Conservation (phyloP, 2,797 vertebrate species). For the Acanthis flammea region DNA sequence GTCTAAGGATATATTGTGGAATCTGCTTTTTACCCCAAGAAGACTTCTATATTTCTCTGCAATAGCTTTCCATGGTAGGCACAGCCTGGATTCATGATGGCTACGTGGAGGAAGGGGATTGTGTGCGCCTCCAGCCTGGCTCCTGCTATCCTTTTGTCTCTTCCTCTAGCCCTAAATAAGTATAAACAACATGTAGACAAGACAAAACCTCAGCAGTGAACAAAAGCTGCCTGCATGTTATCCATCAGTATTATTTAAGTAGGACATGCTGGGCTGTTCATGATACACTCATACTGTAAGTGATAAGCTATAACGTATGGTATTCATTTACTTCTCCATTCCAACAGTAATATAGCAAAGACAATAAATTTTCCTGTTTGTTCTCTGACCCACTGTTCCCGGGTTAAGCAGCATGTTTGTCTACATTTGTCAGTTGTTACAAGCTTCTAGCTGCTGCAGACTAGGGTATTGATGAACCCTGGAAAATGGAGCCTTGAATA, state of each 20-base stretch:
- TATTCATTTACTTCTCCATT: constrained; percentile 72
- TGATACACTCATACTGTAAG: constrained; percentile 58
- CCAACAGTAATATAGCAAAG: constrained; percentile 71
- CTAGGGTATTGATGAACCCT: constrained; percentile 73
- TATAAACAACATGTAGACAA: constrained; percentile 53
- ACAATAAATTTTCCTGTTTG: constrained; percentile 79
- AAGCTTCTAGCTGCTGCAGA: constrained; percentile 74
- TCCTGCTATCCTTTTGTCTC: constrained; percentile 21
- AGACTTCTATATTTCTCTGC: constrained; percentile 21
- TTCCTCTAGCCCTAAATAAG: not conserved
- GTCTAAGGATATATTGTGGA: constrained; percentile 14
- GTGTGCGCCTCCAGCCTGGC: not conserved
- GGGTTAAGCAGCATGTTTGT: constrained; percentile 80
- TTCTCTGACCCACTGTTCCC: constrained; percentile 77
- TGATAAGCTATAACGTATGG: constrained; percentile 73
- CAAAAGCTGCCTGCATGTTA: constrained; percentile 65
- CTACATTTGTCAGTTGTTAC: constrained; percentile 79
- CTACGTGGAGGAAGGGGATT: not conserved
- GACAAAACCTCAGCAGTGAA: constrained; percentile 64
- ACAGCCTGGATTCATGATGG: not conserved
- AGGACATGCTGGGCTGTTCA: constrained; percentile 63
- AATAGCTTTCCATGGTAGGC: not conserved
- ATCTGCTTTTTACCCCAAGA: constrained; percentile 33
- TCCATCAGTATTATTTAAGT: constrained; percentile 71
- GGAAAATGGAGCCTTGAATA: constrained; percentile 77